These are phyloP conservation scores for Dendrolimus pini DNA, from an alignment of 2,888 invertebrate species.

Conservation along the genomic window DNA sequence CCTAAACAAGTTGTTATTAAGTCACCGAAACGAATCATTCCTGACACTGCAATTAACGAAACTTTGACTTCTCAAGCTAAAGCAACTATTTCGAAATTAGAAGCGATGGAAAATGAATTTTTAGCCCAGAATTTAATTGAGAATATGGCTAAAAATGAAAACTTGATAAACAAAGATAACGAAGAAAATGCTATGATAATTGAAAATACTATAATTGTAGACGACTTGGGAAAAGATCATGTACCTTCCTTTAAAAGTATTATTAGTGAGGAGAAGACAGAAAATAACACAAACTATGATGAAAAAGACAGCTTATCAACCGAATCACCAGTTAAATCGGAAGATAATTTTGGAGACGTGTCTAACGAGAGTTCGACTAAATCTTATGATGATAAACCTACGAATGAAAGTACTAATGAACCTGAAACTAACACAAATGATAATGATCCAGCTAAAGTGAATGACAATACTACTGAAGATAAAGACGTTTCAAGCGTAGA, in stretches of 20 bases:
- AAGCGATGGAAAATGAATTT: constrained; percentile 60
- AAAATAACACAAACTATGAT: constrained; percentile 9
- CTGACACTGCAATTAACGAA: constrained; percentile 9
- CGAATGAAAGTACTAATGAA: constrained; percentile 8
- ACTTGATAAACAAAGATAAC: constrained; percentile 45
- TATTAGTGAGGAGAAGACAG: neutral
- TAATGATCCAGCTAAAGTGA: neutral
- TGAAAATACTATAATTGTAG: constrained; percentile 4
- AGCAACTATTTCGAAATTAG: constrained; percentile 45
- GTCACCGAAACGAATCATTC: constrained; percentile 34
- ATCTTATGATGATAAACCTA: constrained; percentile 24
- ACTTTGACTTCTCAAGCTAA: constrained; percentile 45
- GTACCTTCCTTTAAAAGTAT: neutral
- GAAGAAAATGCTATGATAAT: constrained; percentile 22
- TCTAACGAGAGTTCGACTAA: constrained; percentile 52
- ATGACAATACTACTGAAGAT: constrained; percentile 5
- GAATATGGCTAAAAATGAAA: constrained; percentile 50
- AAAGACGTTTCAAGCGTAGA: neutral
- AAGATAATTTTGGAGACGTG: constrained; percentile 56
- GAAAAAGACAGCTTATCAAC: constrained; percentile 28
- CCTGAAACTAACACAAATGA: constrained; percentile 2
- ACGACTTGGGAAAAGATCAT: constrained; percentile 2
- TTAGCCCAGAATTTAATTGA: constrained; percentile 42
- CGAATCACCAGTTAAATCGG: constrained; percentile 50
- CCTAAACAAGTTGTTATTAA: constrained; percentile 62